These are phyloP conservation scores for Heteropelma amictum DNA, from an alignment of 2,888 invertebrate species.

Conservation along the genomic window DNA sequence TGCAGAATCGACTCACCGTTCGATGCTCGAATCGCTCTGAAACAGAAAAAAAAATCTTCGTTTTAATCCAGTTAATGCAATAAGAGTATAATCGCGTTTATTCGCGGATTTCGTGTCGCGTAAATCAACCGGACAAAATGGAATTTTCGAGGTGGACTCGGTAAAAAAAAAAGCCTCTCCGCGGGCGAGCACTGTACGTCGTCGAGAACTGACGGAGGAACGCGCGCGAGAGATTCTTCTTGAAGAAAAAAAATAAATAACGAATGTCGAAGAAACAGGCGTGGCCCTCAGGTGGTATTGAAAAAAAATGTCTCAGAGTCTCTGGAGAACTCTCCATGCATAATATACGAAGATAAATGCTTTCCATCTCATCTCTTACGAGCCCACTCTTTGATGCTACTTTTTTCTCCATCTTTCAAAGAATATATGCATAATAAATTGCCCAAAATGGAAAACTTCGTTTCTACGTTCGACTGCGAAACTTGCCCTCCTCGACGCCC, in stretches of 20 bases:
- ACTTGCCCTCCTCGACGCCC: background rate
- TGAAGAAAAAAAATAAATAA: conserved; percentile 43
- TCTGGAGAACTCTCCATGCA: conserved; percentile 44
- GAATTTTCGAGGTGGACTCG: conserved; percentile 39
- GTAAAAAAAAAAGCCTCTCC: conserved; percentile 33
- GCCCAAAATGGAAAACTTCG: conserved; percentile 21
- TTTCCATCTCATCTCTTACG: conserved; percentile 55
- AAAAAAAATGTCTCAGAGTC: conserved; percentile 30
- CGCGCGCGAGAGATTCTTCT: conserved; percentile 37
- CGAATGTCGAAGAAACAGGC: conserved; percentile 64
- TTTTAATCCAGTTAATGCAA: conserved; percentile 3
- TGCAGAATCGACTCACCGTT: conserved; percentile 32
- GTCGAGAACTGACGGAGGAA: conserved; percentile 41
- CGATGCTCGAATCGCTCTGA: conserved; percentile 24
- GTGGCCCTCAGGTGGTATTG: conserved; percentile 65
- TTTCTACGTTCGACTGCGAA: background rate
- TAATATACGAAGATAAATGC: conserved; percentile 66
- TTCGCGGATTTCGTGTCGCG: background rate
- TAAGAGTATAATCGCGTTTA: conserved; percentile 7
- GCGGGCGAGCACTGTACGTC: conserved; percentile 26
- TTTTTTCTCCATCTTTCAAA: conserved; percentile 14
- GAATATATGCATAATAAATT: conserved; percentile 40
- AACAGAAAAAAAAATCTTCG: conserved; percentile 34
- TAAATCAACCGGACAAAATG: conserved; percentile 30
- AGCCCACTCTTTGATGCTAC: conserved; percentile 33